phyloP scores from a whole-genome alignment of 2,113 vertebrate species.

The Oophaga pumilio region DNA sequence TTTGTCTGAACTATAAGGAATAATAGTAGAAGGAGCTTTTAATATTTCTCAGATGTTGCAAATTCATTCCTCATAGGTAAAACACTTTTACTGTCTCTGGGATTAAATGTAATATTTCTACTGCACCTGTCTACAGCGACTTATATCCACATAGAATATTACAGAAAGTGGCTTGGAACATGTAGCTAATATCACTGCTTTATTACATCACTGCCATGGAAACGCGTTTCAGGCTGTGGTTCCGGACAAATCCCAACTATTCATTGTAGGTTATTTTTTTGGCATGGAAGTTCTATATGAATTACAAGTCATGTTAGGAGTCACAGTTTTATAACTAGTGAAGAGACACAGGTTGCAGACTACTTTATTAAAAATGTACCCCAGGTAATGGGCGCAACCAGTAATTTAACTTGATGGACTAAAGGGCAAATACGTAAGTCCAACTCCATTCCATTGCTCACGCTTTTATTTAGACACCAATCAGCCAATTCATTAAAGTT shows the following conservation, averaged over 20 bases:
- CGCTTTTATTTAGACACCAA: background rate
- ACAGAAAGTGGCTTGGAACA: background rate
- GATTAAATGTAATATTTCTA: conserved; percentile 3
- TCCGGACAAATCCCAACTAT: background rate
- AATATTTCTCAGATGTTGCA: conserved; percentile 13
- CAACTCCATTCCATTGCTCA: background rate
- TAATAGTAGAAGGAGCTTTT: conserved; percentile 32
- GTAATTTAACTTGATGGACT: background rate
- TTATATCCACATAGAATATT: background rate
- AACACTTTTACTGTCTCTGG: background rate
- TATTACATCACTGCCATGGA: background rate
- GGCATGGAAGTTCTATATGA: background rate
- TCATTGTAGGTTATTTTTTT: background rate
- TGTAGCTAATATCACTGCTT: background rate
- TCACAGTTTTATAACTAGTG: background rate
- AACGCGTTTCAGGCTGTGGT: background rate
- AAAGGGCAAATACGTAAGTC: too few species aligned
- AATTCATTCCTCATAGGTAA: conserved; percentile 23
- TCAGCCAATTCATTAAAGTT: too few species aligned
- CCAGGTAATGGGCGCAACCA: background rate
- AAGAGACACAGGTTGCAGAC: background rate
- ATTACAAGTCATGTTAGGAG: background rate
- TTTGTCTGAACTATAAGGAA: conserved; percentile 47
- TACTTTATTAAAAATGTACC: background rate
- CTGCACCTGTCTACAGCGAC: background rate